Evolutionary conservation across 2,797 vertebrate species (phyloP).

Genomic region (Yasuhikotakia modesta): DNA sequence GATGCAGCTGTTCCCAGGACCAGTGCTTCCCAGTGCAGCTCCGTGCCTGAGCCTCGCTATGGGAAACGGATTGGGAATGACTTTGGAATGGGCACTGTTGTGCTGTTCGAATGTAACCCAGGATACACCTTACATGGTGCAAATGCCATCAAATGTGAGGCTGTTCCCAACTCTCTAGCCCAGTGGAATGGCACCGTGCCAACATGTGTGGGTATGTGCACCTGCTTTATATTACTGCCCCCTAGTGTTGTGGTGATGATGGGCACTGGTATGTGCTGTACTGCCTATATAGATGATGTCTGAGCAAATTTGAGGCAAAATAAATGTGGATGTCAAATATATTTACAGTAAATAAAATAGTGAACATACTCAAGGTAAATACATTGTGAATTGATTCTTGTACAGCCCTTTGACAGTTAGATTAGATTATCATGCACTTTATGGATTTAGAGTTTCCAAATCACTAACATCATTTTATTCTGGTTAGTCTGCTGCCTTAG

Average conservation of each 20-base stretch:
- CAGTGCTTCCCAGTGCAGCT: constrained; percentile 94
- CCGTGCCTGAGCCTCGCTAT: constrained; percentile 94
- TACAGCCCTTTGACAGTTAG: no score
- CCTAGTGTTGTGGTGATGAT: constrained; percentile 16
- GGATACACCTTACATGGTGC: constrained; percentile 93
- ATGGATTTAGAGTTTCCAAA: no score
- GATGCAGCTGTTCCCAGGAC: constrained; percentile 93
- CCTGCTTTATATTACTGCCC: neutral
- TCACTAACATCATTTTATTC: no score
- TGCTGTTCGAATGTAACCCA: constrained; percentile 95
- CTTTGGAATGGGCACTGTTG: constrained; percentile 88
- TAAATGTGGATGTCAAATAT: neutral
- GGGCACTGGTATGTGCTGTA: no score
- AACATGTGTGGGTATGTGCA: constrained; percentile 91
- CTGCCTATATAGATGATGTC: no score
- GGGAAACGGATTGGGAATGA: constrained; percentile 95
- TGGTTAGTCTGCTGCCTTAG: neutral
- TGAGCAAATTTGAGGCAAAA: neutral
- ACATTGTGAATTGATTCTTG: no score
- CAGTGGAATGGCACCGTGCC: constrained; percentile 98
- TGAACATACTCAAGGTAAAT: no score
- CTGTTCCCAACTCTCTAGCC: constrained; percentile 90
- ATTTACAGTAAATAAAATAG: no score
- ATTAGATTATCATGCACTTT: no score
- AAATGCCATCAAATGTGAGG: constrained; percentile 90